Percentiles rank a stretch among this genome's conserved stretches.
These are phyloP conservation scores for Melipona quadrifasciata DNA, from an alignment of 1,140 invertebrate genomes.

Conservation along the genomic window DNA sequence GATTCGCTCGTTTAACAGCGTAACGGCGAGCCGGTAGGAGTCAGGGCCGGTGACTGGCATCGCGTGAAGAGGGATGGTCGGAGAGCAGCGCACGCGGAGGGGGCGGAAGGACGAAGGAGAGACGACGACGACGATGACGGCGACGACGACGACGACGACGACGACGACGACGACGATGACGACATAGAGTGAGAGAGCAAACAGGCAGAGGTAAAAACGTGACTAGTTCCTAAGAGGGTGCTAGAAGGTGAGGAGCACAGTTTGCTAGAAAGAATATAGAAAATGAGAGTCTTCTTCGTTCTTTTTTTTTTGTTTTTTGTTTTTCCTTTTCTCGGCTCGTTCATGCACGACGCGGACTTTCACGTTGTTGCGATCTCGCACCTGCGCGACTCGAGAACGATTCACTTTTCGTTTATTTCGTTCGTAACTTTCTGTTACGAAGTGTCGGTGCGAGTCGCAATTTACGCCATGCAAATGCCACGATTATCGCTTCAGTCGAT, in stretches of 20 bases:
- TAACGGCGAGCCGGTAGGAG: conserved; percentile 67
- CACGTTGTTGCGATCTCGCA: no score
- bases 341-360: neutral
- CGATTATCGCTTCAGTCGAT: no score
- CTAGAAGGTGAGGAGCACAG: conserved; percentile 44
- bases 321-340: neutral
- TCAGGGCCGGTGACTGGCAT: conserved; percentile 50
- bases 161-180: no score
- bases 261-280: conserved; percentile 25
- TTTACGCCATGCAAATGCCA: no score
- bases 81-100: neutral
- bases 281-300: conserved; percentile 29
- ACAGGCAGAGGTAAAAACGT: conserved; percentile 13
- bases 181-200: conserved; percentile 2
- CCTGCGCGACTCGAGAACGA: no score
- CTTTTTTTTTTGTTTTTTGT: neutral
- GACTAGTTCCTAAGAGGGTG: conserved; percentile 37
- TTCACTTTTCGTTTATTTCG: no score
- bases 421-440: no score
- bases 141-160: no score
- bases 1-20: conserved; percentile 78
- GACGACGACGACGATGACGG: no score
- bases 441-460: no score
- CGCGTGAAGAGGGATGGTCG: neutral
- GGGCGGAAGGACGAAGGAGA: no score